These are phyloP conservation scores for Chrysogorgia sp. DNA, from an alignment of 92 coral and sea anemone genomes.

Conservation along the genomic window DNA sequence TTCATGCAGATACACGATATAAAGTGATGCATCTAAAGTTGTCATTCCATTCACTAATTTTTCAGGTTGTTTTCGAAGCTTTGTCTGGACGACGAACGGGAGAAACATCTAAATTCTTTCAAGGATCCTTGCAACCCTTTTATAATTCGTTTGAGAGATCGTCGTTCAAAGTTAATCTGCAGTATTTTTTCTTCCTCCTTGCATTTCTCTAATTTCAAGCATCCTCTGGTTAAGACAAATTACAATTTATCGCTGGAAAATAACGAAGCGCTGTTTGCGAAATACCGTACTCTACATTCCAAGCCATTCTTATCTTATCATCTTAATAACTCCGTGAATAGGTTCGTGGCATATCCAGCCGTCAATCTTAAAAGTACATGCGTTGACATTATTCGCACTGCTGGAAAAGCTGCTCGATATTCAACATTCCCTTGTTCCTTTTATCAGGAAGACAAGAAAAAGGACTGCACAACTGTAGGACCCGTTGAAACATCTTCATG, in stretches of 20 bases:
- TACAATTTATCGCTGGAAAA: background rate
- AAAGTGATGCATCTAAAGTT: too few species aligned
- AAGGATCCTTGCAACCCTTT: constrained; percentile 2
- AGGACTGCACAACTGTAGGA: background rate
- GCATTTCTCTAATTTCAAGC: constrained; percentile 1
- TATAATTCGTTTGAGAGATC: constrained; percentile 14
- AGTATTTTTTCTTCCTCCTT: background rate
- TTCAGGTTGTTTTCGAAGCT: constrained; percentile 31
- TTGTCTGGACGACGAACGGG: background rate
- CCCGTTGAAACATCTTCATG: background rate
- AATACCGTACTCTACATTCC: background rate
- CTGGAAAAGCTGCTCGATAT: background rate
- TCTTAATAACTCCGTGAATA: background rate
- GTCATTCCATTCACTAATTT: constrained; percentile 20
- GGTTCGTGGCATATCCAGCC: background rate
- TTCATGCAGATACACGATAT: too few species aligned
- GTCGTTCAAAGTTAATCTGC: background rate
- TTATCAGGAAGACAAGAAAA: background rate
- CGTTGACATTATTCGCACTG: background rate
- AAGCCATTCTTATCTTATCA: background rate
- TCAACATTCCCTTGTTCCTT: background rate
- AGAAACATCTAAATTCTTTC: background rate
- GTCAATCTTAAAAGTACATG: background rate
- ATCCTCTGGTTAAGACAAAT: background rate
- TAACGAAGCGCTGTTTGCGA: background rate